Evolutionary conservation across 2,888 invertebrate genomes (phyloP).

Genomic region (Xiphydria camelus): DNA sequence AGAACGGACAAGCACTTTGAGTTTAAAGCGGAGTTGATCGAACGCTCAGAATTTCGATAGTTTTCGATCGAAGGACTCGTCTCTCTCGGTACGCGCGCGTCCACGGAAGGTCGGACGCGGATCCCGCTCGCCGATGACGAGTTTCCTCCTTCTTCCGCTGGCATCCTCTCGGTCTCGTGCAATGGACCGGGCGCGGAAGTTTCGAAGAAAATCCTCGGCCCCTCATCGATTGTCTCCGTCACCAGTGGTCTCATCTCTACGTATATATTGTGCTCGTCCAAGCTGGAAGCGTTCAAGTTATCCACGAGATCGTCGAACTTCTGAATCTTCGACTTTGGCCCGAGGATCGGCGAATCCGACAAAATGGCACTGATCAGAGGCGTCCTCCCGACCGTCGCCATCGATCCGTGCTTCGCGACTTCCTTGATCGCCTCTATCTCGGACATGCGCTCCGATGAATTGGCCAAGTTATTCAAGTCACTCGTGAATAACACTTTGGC

Average conservation of each 20-base stretch:
- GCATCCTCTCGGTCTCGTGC: neutral
- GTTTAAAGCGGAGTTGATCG: neutral
- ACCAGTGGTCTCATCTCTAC: slow-evolving; percentile 44
- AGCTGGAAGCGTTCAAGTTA: slow-evolving; percentile 9
- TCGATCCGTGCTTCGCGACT: slow-evolving; percentile 31
- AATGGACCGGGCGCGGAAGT: neutral
- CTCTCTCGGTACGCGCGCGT: no score
- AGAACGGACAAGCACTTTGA: neutral
- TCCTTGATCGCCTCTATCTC: slow-evolving; percentile 27
- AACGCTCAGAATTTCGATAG: neutral
- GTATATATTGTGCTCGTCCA: slow-evolving; percentile 42
- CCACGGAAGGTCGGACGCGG: no score
- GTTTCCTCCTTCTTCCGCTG: neutral
- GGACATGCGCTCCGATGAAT: neutral
- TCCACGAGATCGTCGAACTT: slow-evolving; percentile 20
- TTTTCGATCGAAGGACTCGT: neutral
- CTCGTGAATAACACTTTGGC: slow-evolving; percentile 32
- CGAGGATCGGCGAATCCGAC: slow-evolving; percentile 45
- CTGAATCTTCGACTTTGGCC: slow-evolving; percentile 32
- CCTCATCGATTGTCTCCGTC: slow-evolving; percentile 29
- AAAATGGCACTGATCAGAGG: slow-evolving; percentile 46
- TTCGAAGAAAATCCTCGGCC: slow-evolving; percentile 17
- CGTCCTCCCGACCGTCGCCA: slow-evolving; percentile 35
- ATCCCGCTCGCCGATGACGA: neutral
- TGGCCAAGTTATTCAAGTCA: slow-evolving; percentile 14